Base-by-base conservation (phyloP, 2,113 vertebrate species). In the Ascaphus truei region DNA sequence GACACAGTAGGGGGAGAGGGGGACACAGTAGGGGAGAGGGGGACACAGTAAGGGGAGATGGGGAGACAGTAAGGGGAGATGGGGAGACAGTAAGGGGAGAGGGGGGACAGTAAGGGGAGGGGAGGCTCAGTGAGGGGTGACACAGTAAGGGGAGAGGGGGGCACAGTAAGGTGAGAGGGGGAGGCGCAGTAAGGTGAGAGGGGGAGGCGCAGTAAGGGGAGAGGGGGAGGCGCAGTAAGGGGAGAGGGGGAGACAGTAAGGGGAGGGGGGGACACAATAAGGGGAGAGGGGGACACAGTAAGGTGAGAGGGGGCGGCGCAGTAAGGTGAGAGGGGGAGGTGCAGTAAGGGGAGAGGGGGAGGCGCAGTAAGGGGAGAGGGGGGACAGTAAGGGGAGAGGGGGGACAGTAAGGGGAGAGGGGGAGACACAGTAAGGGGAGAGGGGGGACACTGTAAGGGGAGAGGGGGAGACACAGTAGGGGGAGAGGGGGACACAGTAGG, bases 281-380 rank as follows among this genome's bases (percentile, higher is more conserved):
- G 37, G 52, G 65, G 48, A 15, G 15, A 15, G 1, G 11, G 2
- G 13, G 31, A 25, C n/a, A n/a, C n/a, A n/a, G n/a, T n/a, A n/a
- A n/a, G n/a, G n/a, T n/a, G n/a, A n/a, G n/a, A n/a, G n/a, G n/a
- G n/a, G n/a, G n/a, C n/a, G n/a, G 48, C 48, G 30, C 29, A 23
- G 25, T 61, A 30, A 20, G 6, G n/a, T 50, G n/a, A 20, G 22
- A 18, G 5, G 50, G 45, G 3, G 2, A 41, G 39, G 43, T 18
- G 41, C 3, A 43, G 56, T 37, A 62, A 50, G 72, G n/a, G n/a
- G 57, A 74, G 51, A 37, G 30, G 31, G 59, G 66, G 59, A 66
- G n/a, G n/a, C 4, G 63, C 25, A 30, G 20, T 58, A 30, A 18
- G 57, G 7, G 48, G 55, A 26, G 39, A 23, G 6, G 39, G 7